A percentile compares a stretch with the other conserved stretches of the same genome.
Conservation (phyloP, 2,888 invertebrate species). For the Drosophila peninsularis region DNA sequence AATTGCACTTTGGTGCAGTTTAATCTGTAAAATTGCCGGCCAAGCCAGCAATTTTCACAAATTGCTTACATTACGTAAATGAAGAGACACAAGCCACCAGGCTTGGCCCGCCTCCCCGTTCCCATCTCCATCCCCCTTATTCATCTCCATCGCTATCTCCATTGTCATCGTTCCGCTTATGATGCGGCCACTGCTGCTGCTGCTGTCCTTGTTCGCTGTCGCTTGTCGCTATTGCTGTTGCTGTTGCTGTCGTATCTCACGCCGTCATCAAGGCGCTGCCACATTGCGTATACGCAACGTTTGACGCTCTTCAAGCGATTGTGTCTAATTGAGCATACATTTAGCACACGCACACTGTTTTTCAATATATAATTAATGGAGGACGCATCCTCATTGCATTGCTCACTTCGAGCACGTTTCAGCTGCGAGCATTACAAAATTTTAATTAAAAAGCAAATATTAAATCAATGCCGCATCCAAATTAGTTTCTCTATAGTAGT, state of each 20-base stretch:
- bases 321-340: conserved; percentile 62
- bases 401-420: conserved; percentile 44
- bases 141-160: conserved; percentile 54
- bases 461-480: conserved; percentile 71
- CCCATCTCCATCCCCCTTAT: conserved; percentile 16
- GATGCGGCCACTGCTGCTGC: conserved; percentile 11
- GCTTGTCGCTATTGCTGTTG: conserved; percentile 6
- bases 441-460: conserved; percentile 71
- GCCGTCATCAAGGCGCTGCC: conserved; percentile 72
- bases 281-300: conserved; percentile 75
- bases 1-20: conserved; percentile 78
- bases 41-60: conserved; percentile 74
- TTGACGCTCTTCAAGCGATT: conserved; percentile 54
- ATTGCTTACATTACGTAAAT: conserved; percentile 79
- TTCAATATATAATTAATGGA: conserved; percentile 75
- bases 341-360: conserved; percentile 45
- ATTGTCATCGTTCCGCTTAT: conserved; percentile 60
- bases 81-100: conserved; percentile 63
- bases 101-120: not conserved
- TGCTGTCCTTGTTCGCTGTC: conserved; percentile 24
- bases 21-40: conserved; percentile 75
- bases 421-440: conserved; percentile 35
- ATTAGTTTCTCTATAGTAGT: conserved; percentile 55
- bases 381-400: conserved; percentile 55
- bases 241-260: conserved; percentile 55